Evolutionary conservation across 2,113 vertebrate species (phyloP).

Genomic region (Aramus guarauna): DNA sequence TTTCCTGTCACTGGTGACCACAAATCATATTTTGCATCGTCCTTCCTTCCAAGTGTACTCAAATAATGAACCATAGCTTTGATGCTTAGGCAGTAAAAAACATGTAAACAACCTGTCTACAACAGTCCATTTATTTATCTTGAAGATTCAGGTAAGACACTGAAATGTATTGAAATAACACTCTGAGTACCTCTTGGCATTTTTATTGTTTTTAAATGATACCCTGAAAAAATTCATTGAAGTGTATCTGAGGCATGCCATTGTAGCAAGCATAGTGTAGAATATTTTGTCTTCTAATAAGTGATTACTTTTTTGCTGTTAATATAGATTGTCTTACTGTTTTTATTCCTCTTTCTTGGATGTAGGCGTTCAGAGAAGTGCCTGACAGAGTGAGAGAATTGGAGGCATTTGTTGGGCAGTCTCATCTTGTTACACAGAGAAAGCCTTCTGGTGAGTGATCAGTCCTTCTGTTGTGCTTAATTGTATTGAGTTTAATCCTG

Average conservation of each 20-base stretch:
- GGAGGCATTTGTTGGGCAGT: conserved; percentile 74
- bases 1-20: neutral
- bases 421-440: conserved; percentile 61
- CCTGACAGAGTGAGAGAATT: conserved; percentile 79
- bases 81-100: neutral
- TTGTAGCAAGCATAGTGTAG: neutral
- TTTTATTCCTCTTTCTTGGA: neutral
- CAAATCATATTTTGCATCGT: neutral
- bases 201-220: neutral
- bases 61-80: neutral
- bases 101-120: neutral
- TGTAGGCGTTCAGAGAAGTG: conserved; percentile 80
- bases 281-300: neutral
- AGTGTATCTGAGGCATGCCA: neutral
- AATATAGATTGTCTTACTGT: neutral
- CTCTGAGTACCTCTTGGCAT: neutral
- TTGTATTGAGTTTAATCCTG: neutral
- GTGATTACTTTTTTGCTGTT: neutral
- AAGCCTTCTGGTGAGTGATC: conserved; percentile 71
- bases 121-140: neutral
- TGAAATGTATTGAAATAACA: neutral
- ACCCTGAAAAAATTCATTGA: neutral
- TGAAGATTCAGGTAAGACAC: neutral
- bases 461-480: neutral
- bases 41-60: neutral